phyloP scores from a whole-genome alignment of 2,888 invertebrate species.

The Napeogenes sylphis region DNA sequence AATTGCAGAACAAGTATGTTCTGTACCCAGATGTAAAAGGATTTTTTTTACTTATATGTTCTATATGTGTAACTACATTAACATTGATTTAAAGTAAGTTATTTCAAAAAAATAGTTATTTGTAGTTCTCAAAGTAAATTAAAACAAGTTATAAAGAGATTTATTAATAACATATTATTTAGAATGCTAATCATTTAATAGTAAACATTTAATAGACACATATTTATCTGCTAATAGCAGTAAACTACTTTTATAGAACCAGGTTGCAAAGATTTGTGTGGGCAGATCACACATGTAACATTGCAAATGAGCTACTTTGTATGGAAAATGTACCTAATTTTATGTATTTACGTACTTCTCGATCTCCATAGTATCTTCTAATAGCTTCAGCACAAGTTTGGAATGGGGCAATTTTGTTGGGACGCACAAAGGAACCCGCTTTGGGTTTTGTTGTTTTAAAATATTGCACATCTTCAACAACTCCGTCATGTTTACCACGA shows the following conservation, averaged over 20 bases:
- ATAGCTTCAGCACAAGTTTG: conserved; percentile 87
- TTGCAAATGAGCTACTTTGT: neutral
- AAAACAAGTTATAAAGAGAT: no score
- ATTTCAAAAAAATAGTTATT: no score
- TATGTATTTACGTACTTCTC: conserved; percentile 53
- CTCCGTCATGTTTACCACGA: conserved; percentile 96
- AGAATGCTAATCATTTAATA: no score
- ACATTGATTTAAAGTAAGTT: no score
- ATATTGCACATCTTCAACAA: conserved; percentile 87
- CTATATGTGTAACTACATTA: no score
- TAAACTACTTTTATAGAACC: no score
- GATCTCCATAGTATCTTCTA: conserved; percentile 65
- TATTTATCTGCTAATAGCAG: no score
- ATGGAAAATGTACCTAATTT: conserved; percentile 6
- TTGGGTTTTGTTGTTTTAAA: conserved; percentile 86
- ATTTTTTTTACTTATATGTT: no score
- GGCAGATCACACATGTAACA: conserved; percentile 41
- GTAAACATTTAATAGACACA: conserved; percentile 4
- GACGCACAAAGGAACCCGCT: conserved; percentile 93
- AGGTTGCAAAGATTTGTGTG: conserved; percentile 25
- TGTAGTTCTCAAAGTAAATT: no score
- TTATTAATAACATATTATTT: neutral
- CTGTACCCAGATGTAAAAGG: no score
- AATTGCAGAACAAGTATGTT: no score
- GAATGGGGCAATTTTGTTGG: conserved; percentile 86